Percentiles rank a stretch among this genome's conserved stretches.
Conservation (phyloP, 1,140 invertebrate species). For the Ericerus pela region DNA sequence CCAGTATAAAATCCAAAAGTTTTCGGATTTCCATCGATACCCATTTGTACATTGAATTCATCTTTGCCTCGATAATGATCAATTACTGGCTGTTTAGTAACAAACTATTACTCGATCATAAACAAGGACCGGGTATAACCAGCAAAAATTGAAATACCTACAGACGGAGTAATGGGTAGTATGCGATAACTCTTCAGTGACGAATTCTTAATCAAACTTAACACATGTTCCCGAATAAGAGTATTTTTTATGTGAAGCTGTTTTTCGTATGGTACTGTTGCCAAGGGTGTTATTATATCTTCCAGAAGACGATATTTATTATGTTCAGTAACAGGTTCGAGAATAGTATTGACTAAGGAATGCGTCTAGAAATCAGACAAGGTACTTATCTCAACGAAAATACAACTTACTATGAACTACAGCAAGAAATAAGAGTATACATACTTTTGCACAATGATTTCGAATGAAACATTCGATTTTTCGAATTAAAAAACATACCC, state of each 20-base stretch:
- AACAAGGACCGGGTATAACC: not conserved
- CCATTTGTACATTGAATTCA: slow-evolving; percentile 32
- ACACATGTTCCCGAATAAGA: slow-evolving; percentile 18
- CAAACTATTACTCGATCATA: not conserved
- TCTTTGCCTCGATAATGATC: slow-evolving; percentile 35
- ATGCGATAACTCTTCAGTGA: slow-evolving; percentile 9
- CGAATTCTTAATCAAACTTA: slow-evolving; percentile 14
- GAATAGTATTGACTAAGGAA: not conserved
- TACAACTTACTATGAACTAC: too few relatives aligned
- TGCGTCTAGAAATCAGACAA: not conserved
- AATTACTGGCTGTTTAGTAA: slow-evolving; percentile 29
- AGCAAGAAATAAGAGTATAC: too few relatives aligned
- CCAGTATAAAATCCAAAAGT: slow-evolving; percentile 34
- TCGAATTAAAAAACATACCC: too few relatives aligned
- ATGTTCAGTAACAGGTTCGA: slow-evolving; percentile 16
- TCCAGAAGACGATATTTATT: slow-evolving; percentile 26
- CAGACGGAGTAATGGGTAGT: slow-evolving; percentile 19
- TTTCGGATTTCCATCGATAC: slow-evolving; percentile 33
- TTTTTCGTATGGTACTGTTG: slow-evolving; percentile 33
- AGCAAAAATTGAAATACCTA: slow-evolving; percentile 10
- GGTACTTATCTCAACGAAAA: too few relatives aligned
- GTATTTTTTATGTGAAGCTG: slow-evolving; percentile 30
- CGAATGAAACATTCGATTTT: too few relatives aligned
- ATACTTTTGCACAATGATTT: too few relatives aligned
- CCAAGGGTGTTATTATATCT: slow-evolving; percentile 34